Evolutionary conservation across 2,888 invertebrate genomes (phyloP), one percentile per base, ranked within the genome.

Genomic region (Melikaiella ostensackeni): DNA sequence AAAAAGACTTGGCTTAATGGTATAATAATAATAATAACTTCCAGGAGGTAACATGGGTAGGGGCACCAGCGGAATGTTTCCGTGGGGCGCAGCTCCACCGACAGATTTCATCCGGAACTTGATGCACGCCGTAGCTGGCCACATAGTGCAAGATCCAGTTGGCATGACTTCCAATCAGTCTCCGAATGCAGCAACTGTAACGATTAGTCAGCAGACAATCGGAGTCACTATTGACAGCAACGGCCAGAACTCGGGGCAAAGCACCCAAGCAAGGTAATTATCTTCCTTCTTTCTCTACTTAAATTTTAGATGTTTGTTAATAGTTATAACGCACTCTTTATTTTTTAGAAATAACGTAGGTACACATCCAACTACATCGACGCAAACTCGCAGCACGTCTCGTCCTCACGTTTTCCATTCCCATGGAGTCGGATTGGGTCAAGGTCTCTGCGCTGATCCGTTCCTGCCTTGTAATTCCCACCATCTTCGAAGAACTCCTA

Each of bases 401-500:
- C 93, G 95, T 35, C 95, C 95, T 0, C 95, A 95, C 85, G 94
- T 95, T 35, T 87, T 91, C 13, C 93, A 94, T 19, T 92, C 93
- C 78, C 93, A 93, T 84, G 92, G 93, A 19, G 92, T 94, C 82
- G 93, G 93, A 19, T 76, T 87, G 6, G 84, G 86, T 16, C 85
- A 86, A 42, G 85, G 84, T 21, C 64, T 88, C 62, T 89, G 93
- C 76, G 94, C 94, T 81, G 95, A 95, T 91, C 94, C 94, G 46
- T 95, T 95, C 86, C 91, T 96, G 83, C 95, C 95, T 1, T 96
- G 96, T 87, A 95, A 94, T 88, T 95, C 95, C 55, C 95, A 95
- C 89, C 95, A 95, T 85, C 92, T 95, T 74, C 93, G 93, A 0
- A 92, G 87, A 66, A 77, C 85, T 1, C 87, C 79, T 66, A 81